Evolutionary conservation across 2,888 invertebrate species (phyloP).

Genomic region (Conistra vaccinii): DNA sequence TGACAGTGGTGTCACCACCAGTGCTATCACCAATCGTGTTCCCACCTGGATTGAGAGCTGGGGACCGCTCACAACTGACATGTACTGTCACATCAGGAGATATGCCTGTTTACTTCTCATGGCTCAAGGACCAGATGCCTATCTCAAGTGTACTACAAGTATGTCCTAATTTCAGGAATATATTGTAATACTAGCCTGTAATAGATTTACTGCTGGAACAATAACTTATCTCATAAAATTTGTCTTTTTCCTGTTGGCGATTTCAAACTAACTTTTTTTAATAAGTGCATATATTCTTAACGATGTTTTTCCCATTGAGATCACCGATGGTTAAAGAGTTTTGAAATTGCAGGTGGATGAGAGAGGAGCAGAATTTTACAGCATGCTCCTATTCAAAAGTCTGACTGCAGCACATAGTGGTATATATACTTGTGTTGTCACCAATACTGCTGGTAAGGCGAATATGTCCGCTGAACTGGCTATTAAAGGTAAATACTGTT

Average conservation of each 20-base stretch:
- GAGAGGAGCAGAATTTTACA: constrained; percentile 93
- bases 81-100: constrained; percentile 95
- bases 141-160: constrained; percentile 86
- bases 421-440: constrained; percentile 93
- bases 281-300: not conserved
- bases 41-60: constrained; percentile 94
- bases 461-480: constrained; percentile 93
- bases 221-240: not conserved
- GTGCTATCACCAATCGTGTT: constrained; percentile 96
- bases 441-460: constrained; percentile 94
- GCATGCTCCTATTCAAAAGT: constrained; percentile 93
- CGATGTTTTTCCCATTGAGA: not conserved
- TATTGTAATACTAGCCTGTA: not conserved
- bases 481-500: constrained; percentile 91
- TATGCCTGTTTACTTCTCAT: constrained; percentile 92
- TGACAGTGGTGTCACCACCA: constrained; percentile 92
- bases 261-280: not conserved
- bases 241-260: not conserved
- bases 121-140: constrained; percentile 92
- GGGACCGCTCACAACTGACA: constrained; percentile 95
- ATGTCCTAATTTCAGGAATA: not conserved
- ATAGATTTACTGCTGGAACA: not conserved
- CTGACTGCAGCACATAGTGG: constrained; percentile 93
- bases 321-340: not conserved
- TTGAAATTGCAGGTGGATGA: constrained; percentile 90